Conservation (phyloP, 2,888 invertebrate genomes). For the Alitta virens region DNA sequence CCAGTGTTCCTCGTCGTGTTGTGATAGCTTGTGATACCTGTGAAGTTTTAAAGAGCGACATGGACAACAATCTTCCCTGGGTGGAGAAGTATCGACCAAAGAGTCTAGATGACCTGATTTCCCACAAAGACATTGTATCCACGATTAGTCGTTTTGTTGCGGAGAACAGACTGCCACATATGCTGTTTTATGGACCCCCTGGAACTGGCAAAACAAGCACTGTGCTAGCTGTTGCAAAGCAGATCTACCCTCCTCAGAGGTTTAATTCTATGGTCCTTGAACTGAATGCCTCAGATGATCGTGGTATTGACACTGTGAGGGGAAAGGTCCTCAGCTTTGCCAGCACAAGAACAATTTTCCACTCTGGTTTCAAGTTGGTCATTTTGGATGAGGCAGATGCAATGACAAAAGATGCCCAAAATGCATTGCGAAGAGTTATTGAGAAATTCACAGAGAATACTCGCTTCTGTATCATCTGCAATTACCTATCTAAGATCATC, state of each 20-base stretch:
- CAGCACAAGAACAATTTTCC: constrained; percentile 88
- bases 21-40: no score
- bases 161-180: constrained; percentile 89
- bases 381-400: constrained; percentile 99
- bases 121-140: constrained; percentile 93
- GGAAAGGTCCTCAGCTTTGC: constrained; percentile 94
- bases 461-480: constrained; percentile 97
- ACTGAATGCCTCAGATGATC: constrained; percentile 97
- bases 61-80: constrained; percentile 59
- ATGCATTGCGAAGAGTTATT: constrained; percentile 75
- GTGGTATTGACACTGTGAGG: constrained; percentile 92
- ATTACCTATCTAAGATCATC: constrained; percentile 97
- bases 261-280: constrained; percentile 87
- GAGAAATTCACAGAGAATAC: constrained; percentile 99
- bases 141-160: constrained; percentile 76
- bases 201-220: constrained; percentile 97
- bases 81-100: constrained; percentile 98
- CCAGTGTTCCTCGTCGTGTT: no score
- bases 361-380: constrained; percentile 86
- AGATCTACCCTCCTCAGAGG: constrained; percentile 84
- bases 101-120: constrained; percentile 86
- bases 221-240: constrained; percentile 90
- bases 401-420: constrained; percentile 99
- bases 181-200: constrained; percentile 96
- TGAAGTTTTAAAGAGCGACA: no score